phyloP scores from a whole-genome alignment of 1,140 invertebrate species.

The Temnothorax longispinosus region DNA sequence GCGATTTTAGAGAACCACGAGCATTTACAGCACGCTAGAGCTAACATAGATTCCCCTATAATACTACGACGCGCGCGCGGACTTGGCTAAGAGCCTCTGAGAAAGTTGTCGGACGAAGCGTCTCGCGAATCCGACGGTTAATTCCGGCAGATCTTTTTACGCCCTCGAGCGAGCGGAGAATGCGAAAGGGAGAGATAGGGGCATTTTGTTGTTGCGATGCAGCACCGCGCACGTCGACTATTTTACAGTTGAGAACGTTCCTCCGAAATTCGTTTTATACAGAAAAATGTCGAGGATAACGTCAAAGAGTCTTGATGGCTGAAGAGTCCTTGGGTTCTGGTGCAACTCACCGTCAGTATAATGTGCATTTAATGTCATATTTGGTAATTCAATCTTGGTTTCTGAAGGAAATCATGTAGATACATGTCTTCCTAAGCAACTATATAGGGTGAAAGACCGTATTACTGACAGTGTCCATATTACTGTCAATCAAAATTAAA shows the following conservation, averaged over 20 bases:
- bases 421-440: background rate
- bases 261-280: constrained; percentile 35
- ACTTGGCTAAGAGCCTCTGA: constrained; percentile 56
- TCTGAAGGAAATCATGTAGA: too few species aligned
- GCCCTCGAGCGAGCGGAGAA: background rate
- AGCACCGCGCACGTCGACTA: background rate
- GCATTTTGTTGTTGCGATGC: constrained; percentile 17
- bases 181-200: background rate
- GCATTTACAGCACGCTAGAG: constrained; percentile 20
- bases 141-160: constrained; percentile 66
- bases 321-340: constrained; percentile 50
- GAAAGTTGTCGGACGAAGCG: constrained; percentile 26
- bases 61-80: constrained; percentile 9
- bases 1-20: constrained; percentile 35
- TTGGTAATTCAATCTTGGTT: background rate
- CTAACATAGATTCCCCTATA: constrained; percentile 33
- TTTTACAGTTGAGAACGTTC: constrained; percentile 11
- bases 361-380: background rate
- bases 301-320: constrained; percentile 55
- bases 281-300: constrained; percentile 59
- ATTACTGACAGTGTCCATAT: too few species aligned
- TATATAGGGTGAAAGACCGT: background rate
- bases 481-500: too few species aligned
- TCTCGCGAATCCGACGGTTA: constrained; percentile 45
- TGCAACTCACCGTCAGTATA: constrained; percentile 4